These are phyloP conservation scores for Bradynema listronoti DNA, from an alignment of 1,140 invertebrate genomes.

Conservation along the genomic window DNA sequence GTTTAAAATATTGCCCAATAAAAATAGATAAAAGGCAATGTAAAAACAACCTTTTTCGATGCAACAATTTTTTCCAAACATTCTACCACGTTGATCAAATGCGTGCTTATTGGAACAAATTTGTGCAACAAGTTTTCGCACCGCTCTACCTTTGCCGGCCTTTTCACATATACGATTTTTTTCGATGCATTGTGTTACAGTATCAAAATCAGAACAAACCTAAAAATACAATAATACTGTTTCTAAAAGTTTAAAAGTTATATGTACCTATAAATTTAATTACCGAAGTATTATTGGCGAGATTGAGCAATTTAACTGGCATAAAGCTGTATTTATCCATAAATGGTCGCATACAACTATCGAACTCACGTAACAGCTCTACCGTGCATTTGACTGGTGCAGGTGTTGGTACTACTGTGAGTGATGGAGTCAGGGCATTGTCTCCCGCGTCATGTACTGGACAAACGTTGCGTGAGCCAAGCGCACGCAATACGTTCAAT, in stretches of 20 bases:
- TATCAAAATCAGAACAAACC: constrained; percentile 35
- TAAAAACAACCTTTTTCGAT: constrained; percentile 24
- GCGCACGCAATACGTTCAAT: constrained; percentile 45
- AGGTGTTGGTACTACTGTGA: constrained; percentile 5
- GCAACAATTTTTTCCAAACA: constrained; percentile 26
- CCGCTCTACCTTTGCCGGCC: constrained; percentile 18
- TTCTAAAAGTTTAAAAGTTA: constrained; percentile 4
- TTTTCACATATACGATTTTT: constrained; percentile 29
- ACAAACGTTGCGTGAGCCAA: constrained; percentile 46
- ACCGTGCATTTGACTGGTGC: constrained; percentile 19
- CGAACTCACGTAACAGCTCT: constrained; percentile 1
- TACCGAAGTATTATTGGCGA: no score
- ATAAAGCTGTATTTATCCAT: constrained; percentile 35
- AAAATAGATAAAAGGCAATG: neutral
- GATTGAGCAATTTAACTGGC: constrained; percentile 22
- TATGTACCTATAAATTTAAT: no score
- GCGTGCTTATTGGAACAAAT: constrained; percentile 28
- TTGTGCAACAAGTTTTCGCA: constrained; percentile 30
- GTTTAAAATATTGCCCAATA: constrained; percentile 15
- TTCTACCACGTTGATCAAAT: constrained; percentile 37
- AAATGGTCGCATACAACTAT: constrained; percentile 5
- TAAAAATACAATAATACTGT: constrained; percentile 22
- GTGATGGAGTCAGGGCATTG: neutral
- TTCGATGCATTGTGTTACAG: constrained; percentile 29
- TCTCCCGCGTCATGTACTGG: neutral